These are phyloP conservation scores for Oryzias celebensis DNA, from an alignment of 2,113 vertebrate genomes.

Conservation along the genomic window DNA sequence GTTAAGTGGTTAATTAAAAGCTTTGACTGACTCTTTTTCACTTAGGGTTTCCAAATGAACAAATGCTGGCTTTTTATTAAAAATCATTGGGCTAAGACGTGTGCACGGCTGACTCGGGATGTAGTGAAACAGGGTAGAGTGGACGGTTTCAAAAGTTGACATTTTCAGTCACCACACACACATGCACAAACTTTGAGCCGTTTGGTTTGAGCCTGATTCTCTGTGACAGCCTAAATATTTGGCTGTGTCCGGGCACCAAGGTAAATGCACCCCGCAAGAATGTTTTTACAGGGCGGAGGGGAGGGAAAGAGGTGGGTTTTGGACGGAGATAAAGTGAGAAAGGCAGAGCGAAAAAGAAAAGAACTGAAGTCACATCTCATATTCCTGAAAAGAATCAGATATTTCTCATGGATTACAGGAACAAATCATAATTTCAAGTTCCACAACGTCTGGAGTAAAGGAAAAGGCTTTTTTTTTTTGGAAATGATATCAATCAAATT, in stretches of 20 bases:
- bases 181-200: constrained; percentile 50
- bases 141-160: constrained; percentile 48
- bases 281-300: constrained; percentile 62
- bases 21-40: not conserved
- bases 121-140: constrained; percentile 27
- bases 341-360: constrained; percentile 6
- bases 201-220: constrained; percentile 77
- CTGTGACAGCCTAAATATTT: constrained; percentile 80
- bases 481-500: not conserved
- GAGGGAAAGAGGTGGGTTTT: constrained; percentile 18
- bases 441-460: not conserved
- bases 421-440: not conserved
- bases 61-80: not conserved
- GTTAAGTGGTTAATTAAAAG: not conserved
- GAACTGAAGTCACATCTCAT: constrained; percentile 3
- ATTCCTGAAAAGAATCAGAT: not conserved
- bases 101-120: constrained; percentile 27
- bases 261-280: constrained; percentile 69
- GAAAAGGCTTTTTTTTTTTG: not conserved
- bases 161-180: constrained; percentile 54
- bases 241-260: constrained; percentile 70
- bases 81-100: constrained; percentile 8
- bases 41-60: not conserved
- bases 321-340: constrained; percentile 37
- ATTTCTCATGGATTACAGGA: not conserved